A percentile compares a stretch with the other conserved stretches of the same genome.
Evolutionary conservation across 2,888 invertebrate genomes (phyloP).

Genomic region (Apantesis nais): DNA sequence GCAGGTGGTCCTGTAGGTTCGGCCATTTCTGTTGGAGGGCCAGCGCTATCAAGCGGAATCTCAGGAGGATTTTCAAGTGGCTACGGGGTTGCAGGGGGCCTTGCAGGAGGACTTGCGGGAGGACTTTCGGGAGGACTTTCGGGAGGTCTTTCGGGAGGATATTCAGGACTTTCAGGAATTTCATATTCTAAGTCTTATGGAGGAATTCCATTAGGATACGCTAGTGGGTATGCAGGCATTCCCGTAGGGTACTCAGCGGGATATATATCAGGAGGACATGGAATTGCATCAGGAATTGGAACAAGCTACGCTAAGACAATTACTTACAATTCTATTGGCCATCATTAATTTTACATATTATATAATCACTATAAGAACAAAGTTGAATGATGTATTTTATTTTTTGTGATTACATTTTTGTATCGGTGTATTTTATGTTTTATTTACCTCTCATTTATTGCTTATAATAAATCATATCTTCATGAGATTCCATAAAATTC

Average conservation of each 20-base stretch:
- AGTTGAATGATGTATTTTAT: constrained; percentile 31
- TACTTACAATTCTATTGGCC: constrained; percentile 42
- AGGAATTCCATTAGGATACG: constrained; percentile 15
- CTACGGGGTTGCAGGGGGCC: constrained; percentile 24
- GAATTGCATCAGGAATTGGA: constrained; percentile 31
- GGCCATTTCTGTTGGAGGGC: constrained; percentile 21
- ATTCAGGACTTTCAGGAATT: constrained; percentile 14
- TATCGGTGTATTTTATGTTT: constrained; percentile 19
- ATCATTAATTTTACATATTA: constrained; percentile 33
- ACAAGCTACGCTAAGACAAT: constrained; percentile 40
- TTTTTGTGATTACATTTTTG: constrained; percentile 43
- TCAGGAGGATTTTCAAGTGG: constrained; percentile 17
- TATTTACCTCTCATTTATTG: neutral
- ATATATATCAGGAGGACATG: constrained; percentile 21
- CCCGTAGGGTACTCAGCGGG: constrained; percentile 18
- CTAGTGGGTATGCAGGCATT: constrained; percentile 15
- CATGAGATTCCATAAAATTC: neutral
- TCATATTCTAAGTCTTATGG: constrained; percentile 1
- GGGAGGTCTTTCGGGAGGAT: constrained; percentile 16
- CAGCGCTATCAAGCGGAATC: constrained; percentile 20
- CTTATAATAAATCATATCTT: neutral
- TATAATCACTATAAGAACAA: constrained; percentile 16
- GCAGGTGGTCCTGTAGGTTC: constrained; percentile 33
- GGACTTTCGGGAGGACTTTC: constrained; percentile 26
- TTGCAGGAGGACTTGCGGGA: constrained; percentile 26